phyloP scores from a whole-genome alignment of 2,113 vertebrate genomes.

The Melospiza melodia region DNA sequence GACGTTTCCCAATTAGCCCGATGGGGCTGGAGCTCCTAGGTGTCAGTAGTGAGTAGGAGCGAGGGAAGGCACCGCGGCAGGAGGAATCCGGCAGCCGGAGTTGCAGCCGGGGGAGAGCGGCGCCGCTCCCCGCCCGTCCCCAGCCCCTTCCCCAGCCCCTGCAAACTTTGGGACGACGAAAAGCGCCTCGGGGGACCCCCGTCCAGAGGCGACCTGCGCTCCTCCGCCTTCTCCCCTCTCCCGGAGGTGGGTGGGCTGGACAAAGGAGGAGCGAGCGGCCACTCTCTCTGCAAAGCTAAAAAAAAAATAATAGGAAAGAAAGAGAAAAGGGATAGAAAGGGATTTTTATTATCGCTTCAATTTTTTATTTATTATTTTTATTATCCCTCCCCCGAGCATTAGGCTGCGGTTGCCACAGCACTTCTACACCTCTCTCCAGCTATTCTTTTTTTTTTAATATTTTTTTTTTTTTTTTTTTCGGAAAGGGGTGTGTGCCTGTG shows the following conservation, averaged over 20 bases:
- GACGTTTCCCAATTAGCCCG: slow-evolving; percentile 75
- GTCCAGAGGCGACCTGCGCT: neutral
- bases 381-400: neutral
- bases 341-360: neutral
- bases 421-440: neutral
- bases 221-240: neutral
- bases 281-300: neutral
- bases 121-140: neutral
- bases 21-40: slow-evolving; percentile 71
- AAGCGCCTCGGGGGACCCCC: neutral
- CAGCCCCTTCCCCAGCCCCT: neutral
- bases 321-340: neutral
- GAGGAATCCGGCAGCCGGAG: slow-evolving; percentile 69
- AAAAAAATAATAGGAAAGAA: neutral
- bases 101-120: slow-evolving; percentile 57
- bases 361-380: neutral
- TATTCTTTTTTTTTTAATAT: neutral
- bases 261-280: slow-evolving; percentile 43
- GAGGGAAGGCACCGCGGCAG: slow-evolving; percentile 52
- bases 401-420: neutral
- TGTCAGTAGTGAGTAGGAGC: slow-evolving; percentile 73
- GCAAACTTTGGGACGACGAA: neutral
- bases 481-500: neutral
- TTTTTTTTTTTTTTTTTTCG: neutral
- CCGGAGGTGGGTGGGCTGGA: slow-evolving; percentile 35